Conservation (phyloP, 2,113 vertebrate species). For the Hippolais icterina region DNA sequence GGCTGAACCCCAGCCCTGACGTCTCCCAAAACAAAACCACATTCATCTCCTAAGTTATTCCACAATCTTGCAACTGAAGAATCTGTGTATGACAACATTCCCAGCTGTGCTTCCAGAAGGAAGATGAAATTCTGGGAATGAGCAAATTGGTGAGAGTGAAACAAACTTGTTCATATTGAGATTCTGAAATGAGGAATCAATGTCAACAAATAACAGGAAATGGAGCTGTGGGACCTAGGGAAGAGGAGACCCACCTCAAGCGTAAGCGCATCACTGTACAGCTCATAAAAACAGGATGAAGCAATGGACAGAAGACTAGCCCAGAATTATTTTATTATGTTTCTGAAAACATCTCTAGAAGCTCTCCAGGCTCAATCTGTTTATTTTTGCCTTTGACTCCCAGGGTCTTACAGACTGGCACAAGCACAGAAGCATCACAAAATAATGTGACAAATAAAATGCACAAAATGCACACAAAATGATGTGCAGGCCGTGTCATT, state of each 20-base stretch:
- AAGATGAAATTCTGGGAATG: not conserved
- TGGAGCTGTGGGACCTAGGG: not conserved
- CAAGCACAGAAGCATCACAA: not conserved
- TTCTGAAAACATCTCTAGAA: not conserved
- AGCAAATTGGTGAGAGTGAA: not conserved
- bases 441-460: not conserved
- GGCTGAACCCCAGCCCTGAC: not conserved
- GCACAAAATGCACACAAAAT: not conserved
- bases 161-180: not conserved
- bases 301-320: not conserved
- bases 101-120: not conserved
- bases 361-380: not conserved
- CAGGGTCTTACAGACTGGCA: not conserved
- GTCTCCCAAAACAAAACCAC: slow-evolving; percentile 11
- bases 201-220: not conserved
- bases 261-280: not conserved
- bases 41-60: not conserved
- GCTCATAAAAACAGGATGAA: not conserved
- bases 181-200: not conserved
- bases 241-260: not conserved
- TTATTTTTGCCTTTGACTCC: slow-evolving; percentile 7
- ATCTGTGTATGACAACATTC: not conserved
- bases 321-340: not conserved
- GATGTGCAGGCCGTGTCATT: not conserved
- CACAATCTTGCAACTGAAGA: not conserved